phyloP scores from a whole-genome alignment of 2,797 vertebrate species.

The Catamblyrhynchus diadema region DNA sequence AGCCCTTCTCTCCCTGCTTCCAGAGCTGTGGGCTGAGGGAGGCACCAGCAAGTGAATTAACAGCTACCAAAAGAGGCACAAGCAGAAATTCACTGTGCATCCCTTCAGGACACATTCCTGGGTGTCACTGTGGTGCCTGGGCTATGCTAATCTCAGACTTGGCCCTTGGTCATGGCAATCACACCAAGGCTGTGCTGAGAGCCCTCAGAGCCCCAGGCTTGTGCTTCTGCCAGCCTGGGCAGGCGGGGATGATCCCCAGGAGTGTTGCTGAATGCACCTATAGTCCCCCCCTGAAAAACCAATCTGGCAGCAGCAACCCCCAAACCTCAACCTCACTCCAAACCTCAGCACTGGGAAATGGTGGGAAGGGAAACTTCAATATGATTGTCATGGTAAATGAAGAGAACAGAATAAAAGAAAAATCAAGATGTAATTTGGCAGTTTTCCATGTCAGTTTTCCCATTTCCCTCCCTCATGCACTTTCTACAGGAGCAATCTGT shows the following conservation, averaged over 20 bases:
- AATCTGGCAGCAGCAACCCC: neutral
- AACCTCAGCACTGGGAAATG: neutral
- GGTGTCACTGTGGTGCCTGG: neutral
- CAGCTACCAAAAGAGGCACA: neutral
- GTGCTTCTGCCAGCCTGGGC: neutral
- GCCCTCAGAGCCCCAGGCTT: neutral
- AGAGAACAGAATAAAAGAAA: neutral
- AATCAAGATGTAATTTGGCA: neutral
- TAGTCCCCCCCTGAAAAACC: neutral
- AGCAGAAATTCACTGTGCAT: neutral
- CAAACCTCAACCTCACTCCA: neutral
- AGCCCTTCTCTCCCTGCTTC: neutral
- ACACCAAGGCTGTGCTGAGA: neutral
- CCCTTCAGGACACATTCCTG: neutral
- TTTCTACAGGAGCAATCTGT: slow-evolving; percentile 34
- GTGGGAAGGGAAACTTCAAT: neutral
- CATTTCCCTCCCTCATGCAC: neutral
- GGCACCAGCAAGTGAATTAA: no score
- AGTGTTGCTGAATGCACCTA: neutral
- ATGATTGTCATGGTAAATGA: neutral
- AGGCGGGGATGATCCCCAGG: neutral
- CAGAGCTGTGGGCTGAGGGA: neutral
- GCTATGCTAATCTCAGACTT: neutral
- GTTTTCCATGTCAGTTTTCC: neutral
- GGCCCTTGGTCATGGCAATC: neutral